Percentiles rank a stretch among this genome's conserved stretches.
phyloP scores from a whole-genome alignment of 2,888 invertebrate genomes.

The Philopedon plagiatum region DNA sequence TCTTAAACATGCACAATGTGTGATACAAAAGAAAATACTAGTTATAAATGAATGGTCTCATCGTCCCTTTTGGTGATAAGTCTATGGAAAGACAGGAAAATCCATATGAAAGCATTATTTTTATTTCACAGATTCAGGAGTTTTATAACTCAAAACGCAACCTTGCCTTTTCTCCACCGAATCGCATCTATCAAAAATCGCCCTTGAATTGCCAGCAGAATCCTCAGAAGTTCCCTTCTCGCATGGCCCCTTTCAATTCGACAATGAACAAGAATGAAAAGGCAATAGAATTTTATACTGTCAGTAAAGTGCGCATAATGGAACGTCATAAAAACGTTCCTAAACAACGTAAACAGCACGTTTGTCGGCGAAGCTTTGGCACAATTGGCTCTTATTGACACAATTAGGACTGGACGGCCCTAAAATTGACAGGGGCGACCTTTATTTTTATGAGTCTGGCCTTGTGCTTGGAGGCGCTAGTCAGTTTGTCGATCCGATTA shows the following conservation, averaged over 20 bases:
- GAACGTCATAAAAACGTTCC: constrained; percentile 33
- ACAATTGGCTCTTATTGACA: constrained; percentile 36
- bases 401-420: constrained; percentile 26
- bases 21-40: too few species aligned
- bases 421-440: constrained; percentile 15
- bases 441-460: constrained; percentile 18
- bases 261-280: constrained; percentile 5
- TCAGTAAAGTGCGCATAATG: constrained; percentile 14
- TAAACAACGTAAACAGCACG: constrained; percentile 40
- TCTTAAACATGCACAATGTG: too few species aligned
- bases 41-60: too few species aligned
- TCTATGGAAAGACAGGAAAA: too few species aligned
- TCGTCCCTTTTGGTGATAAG: too few species aligned
- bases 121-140: too few species aligned
- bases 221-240: constrained; percentile 19
- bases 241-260: constrained; percentile 22
- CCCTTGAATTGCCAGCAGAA: constrained; percentile 16
- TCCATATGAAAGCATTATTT: too few species aligned
- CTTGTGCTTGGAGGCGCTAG: not conserved
- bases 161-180: constrained; percentile 7
- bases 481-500: not conserved
- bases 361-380: constrained; percentile 29
- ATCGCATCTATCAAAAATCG: constrained; percentile 9
- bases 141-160: too few species aligned
- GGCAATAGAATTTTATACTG: constrained; percentile 19